Conservation (phyloP, 1,140 invertebrate genomes). For the Cotesia typhae region DNA sequence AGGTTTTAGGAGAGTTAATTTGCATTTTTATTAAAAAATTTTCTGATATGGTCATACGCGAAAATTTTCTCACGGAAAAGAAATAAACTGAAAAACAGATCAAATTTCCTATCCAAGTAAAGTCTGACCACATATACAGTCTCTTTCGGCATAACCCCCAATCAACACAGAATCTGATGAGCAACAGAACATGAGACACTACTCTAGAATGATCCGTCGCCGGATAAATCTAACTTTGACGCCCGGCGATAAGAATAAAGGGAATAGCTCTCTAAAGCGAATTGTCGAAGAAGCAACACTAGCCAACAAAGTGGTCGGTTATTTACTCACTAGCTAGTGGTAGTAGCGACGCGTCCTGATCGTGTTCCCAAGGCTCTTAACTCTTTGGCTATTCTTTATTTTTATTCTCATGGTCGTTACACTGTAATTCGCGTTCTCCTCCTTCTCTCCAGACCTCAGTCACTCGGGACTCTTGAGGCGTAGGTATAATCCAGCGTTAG, state of each 20-base stretch:
- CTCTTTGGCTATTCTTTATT: not conserved
- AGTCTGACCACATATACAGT: too few relatives aligned
- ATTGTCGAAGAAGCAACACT: not conserved
- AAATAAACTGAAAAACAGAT: too few relatives aligned
- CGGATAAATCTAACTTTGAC: constrained; percentile 37
- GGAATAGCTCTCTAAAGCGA: constrained; percentile 29
- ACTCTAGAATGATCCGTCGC: constrained; percentile 10
- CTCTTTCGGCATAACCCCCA: too few relatives aligned
- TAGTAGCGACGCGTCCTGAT: not conserved
- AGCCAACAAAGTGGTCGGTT: not conserved
- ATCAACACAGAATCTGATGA: too few relatives aligned
- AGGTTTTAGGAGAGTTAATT: too few relatives aligned
- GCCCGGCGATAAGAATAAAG: constrained; percentile 32
- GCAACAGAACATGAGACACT: too few relatives aligned
- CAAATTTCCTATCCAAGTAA: too few relatives aligned
- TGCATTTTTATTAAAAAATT: too few relatives aligned
- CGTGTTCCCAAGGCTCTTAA: constrained; percentile 17
- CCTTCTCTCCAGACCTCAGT: not conserved
- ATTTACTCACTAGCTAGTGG: not conserved
- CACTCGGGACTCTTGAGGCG: not conserved
- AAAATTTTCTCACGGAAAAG: too few relatives aligned
- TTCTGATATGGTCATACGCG: too few relatives aligned
- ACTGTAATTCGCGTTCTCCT: constrained; percentile 2
- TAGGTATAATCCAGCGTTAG: not conserved
- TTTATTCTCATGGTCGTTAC: constrained; percentile 11